Percentiles rank a stretch among this genome's conserved stretches.
phyloP scores from a whole-genome alignment of 2,797 vertebrate species.

The Florisuga fusca region DNA sequence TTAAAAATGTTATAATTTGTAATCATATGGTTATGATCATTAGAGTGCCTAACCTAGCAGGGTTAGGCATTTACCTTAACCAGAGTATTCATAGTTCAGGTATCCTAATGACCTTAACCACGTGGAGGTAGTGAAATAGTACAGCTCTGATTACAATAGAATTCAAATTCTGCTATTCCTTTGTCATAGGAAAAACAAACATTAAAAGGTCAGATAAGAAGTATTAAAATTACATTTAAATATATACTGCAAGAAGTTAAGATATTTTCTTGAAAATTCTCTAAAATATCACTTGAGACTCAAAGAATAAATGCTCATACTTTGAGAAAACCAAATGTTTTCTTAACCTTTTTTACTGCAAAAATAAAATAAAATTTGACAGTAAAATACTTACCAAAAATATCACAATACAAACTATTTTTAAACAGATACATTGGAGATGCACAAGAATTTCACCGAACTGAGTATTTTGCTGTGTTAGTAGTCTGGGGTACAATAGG shows the following conservation, averaged over 20 bases:
- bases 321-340: neutral
- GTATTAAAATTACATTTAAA: neutral
- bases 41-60: neutral
- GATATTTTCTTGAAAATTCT: neutral
- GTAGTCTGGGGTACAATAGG: neutral
- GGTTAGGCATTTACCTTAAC: neutral
- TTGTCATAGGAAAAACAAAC: neutral
- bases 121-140: neutral
- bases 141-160: neutral
- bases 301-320: neutral
- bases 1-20: neutral
- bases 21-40: neutral
- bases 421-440: neutral
- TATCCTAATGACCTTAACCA: neutral
- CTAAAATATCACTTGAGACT: neutral
- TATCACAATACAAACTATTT: neutral
- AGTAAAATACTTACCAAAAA: neutral
- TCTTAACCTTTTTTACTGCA: neutral
- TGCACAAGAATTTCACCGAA: neutral
- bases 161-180: neutral
- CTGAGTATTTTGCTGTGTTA: neutral
- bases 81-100: neutral
- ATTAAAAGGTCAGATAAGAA: neutral
- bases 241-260: neutral
- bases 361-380: neutral